These are phyloP conservation scores for Urocynchramus pylzowi DNA, from an alignment of 2,113 vertebrate species.

Conservation along the genomic window DNA sequence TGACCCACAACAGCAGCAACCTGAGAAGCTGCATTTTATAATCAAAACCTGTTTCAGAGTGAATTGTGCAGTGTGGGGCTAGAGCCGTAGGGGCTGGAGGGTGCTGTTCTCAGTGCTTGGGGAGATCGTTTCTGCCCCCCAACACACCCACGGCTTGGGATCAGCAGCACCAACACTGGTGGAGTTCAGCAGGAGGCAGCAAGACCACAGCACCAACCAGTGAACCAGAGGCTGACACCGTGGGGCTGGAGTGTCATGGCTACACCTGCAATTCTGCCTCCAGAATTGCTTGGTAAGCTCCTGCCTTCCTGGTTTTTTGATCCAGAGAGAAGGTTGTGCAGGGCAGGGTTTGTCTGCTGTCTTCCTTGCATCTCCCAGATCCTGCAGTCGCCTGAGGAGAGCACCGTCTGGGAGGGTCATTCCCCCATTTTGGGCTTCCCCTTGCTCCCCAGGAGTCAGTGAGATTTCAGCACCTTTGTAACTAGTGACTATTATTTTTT, in stretches of 20 bases:
- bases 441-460: neutral
- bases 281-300: neutral
- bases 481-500: neutral
- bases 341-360: fast-evolving
- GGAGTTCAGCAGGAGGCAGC: neutral
- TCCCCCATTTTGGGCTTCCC: neutral
- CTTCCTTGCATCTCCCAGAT: neutral
- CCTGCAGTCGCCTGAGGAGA: fast-evolving
- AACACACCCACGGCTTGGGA: neutral
- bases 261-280: neutral
- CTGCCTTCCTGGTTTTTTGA: neutral
- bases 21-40: neutral
- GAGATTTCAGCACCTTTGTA: neutral
- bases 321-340: neutral
- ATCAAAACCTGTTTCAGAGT: neutral
- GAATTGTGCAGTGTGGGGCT: neutral
- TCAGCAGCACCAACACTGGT: neutral
- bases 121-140: too few relatives aligned
- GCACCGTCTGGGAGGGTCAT: fast-evolving
- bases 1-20: too few relatives aligned
- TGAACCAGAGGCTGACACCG: fast-evolving
- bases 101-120: neutral
- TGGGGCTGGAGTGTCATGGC: fast-evolving
- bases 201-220: neutral
- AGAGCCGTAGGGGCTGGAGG: neutral